These are phyloP conservation scores for Myotis brandtii DNA, from an alignment of 2,113 vertebrate genomes.

Conservation along the genomic window DNA sequence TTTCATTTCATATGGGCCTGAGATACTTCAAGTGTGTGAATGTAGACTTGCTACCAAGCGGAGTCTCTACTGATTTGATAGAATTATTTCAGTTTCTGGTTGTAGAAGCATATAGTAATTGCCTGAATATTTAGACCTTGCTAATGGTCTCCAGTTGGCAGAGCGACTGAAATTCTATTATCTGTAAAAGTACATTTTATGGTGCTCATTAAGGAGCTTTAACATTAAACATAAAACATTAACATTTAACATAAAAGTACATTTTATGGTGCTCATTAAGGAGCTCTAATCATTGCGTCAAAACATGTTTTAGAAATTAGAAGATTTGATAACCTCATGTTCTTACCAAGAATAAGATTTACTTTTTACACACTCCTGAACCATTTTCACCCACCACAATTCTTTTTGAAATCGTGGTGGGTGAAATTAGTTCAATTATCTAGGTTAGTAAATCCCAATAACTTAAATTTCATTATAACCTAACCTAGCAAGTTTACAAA, in stretches of 20 bases:
- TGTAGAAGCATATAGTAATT: background rate
- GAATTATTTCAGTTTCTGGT: background rate
- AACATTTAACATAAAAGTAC: no score
- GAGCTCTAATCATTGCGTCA: background rate
- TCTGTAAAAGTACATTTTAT: background rate
- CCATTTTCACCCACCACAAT: background rate
- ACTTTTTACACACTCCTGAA: background rate
- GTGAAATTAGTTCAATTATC: background rate
- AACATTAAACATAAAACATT: no score
- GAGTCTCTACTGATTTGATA: background rate
- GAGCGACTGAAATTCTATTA: background rate
- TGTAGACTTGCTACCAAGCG: background rate
- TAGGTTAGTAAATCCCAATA: background rate
- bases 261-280: conserved; percentile 5
- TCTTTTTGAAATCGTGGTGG: conserved; percentile 37
- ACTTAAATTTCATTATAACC: background rate
- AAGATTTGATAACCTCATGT: background rate
- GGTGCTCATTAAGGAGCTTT: background rate
- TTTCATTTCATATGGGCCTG: background rate
- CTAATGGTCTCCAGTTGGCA: background rate
- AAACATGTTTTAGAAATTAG: background rate
- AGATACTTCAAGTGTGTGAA: background rate
- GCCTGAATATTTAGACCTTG: background rate
- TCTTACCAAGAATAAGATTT: background rate
- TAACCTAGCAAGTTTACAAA: background rate